Evolutionary conservation across 2,888 invertebrate species (phyloP).

Genomic region (Cephonodes hylas): DNA sequence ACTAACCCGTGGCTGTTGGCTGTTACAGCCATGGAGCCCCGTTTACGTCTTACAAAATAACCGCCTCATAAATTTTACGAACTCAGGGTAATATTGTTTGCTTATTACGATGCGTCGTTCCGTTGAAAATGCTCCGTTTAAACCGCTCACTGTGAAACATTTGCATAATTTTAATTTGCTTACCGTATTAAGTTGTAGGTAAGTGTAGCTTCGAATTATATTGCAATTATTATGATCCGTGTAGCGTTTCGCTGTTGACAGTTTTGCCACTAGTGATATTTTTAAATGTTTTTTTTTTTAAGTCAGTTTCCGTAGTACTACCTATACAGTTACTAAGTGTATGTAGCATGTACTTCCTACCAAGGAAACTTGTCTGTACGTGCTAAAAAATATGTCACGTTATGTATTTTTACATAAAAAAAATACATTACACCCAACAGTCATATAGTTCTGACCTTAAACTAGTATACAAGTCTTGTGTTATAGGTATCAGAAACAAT

Average conservation of each 20-base stretch:
- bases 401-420: too few relatives aligned
- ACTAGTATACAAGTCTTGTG: too few relatives aligned
- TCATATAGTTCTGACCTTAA: too few relatives aligned
- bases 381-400: too few relatives aligned
- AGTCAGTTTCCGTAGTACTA: too few relatives aligned
- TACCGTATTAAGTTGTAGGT: slow-evolving; percentile 13
- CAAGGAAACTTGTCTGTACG: too few relatives aligned
- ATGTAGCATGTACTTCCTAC: too few relatives aligned
- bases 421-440: too few relatives aligned
- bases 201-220: background rate
- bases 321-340: background rate
- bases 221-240: background rate
- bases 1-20: slow-evolving; percentile 18
- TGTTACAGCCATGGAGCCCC: slow-evolving; percentile 28
- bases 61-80: slow-evolving; percentile 71
- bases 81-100: slow-evolving; percentile 65
- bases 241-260: background rate
- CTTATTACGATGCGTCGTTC: slow-evolving; percentile 60
- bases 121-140: slow-evolving; percentile 48
- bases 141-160: slow-evolving; percentile 48
- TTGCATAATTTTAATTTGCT: slow-evolving; percentile 62
- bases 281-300: background rate
- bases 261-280: background rate
- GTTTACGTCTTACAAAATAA: slow-evolving; percentile 66
- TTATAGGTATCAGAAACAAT: too few relatives aligned